Conservation (phyloP, 2,113 vertebrate species). For the Microtus montanus region DNA sequence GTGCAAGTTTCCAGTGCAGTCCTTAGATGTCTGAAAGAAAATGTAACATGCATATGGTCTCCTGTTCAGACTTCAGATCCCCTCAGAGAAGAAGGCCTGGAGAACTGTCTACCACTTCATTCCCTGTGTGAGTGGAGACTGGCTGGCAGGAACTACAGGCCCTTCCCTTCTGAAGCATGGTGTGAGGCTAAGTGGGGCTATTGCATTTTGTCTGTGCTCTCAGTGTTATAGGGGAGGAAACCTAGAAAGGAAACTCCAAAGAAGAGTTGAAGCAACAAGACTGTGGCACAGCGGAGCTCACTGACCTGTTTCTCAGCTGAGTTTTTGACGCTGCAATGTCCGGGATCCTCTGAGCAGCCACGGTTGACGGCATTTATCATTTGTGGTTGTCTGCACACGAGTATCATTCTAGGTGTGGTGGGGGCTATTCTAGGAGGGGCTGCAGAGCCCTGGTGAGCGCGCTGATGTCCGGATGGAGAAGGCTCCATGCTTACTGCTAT, state of each 20-base stretch:
- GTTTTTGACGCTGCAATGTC: fast-evolving
- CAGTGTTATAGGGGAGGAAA: background rate
- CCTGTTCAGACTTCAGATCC: background rate
- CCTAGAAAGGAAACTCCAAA: background rate
- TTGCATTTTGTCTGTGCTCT: background rate
- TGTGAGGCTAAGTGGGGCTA: background rate
- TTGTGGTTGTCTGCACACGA: too few relatives aligned
- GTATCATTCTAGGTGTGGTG: background rate
- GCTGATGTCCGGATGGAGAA: background rate
- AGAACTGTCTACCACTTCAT: background rate
- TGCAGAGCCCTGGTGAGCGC: background rate
- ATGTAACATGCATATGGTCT: background rate
- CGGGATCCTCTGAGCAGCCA: background rate
- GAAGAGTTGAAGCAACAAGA: background rate
- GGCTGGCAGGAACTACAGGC: fast-evolving
- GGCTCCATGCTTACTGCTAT: background rate
- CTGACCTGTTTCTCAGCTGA: background rate
- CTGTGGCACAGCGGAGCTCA: too few relatives aligned
- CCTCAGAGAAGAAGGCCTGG: background rate
- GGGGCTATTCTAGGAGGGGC: background rate
- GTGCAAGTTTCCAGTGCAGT: background rate
- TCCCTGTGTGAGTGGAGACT: background rate
- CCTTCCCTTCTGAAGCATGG: background rate
- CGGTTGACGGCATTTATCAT: background rate
- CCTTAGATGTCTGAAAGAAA: background rate